Evolutionary conservation across 2,113 vertebrate genomes (phyloP).

Genomic region (Paramormyrops kingsleyae): DNA sequence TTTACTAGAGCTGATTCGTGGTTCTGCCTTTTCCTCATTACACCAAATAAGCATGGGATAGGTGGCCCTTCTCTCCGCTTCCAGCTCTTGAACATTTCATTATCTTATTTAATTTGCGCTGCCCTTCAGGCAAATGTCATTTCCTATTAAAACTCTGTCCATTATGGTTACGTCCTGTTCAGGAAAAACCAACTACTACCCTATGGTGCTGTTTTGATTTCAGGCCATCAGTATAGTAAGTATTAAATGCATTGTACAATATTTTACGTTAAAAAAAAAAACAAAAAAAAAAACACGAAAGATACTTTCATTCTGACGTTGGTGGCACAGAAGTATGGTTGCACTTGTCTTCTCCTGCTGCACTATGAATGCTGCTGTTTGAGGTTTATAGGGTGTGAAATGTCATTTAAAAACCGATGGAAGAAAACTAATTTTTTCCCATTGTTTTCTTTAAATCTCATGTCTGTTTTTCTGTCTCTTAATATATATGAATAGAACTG

Average conservation of each 20-base stretch:
- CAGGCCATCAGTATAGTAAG: neutral
- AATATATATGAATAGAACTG: neutral
- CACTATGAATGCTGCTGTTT: neutral
- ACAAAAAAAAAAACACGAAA: neutral
- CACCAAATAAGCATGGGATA: neutral
- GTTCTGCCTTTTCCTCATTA: neutral
- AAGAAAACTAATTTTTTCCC: neutral
- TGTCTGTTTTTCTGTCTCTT: neutral
- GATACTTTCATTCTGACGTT: neutral
- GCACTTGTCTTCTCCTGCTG: neutral
- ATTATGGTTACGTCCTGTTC: neutral
- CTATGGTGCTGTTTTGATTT: neutral
- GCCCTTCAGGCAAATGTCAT: conserved; percentile 10
- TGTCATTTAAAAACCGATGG: neutral
- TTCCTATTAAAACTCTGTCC: neutral
- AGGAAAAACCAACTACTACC: neutral
- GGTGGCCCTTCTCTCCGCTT: too few species aligned
- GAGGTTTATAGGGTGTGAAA: neutral
- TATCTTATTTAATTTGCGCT: neutral
- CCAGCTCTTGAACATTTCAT: neutral
- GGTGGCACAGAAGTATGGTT: too few species aligned
- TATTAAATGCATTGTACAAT: neutral
- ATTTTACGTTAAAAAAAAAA: neutral
- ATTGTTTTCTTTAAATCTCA: neutral
- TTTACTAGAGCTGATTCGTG: neutral